phyloP scores from a whole-genome alignment of 2,888 invertebrate species.

The Deroplatys truncata region DNA sequence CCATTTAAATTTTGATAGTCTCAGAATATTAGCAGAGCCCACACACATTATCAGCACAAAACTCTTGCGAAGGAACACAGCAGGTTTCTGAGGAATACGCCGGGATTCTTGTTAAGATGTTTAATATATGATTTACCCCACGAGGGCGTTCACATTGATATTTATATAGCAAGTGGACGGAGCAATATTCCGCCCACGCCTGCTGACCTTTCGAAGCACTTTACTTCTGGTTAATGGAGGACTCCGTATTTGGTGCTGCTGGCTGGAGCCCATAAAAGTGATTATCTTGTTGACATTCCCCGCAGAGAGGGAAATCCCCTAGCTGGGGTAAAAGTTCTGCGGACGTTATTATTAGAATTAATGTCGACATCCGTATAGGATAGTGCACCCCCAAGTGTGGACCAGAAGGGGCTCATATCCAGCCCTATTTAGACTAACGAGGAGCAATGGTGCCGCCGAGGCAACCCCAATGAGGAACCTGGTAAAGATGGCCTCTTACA shows the following conservation, averaged over 20 bases:
- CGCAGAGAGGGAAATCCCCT: neutral
- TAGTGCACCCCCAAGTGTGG: neutral
- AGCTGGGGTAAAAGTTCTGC: neutral
- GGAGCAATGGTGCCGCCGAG: conserved; percentile 3
- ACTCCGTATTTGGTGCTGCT: neutral
- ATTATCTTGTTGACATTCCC: neutral
- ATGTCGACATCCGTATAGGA: neutral
- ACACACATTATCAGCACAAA: too few relatives aligned
- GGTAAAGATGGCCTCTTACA: neutral
- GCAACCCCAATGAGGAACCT: neutral
- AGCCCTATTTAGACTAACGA: neutral
- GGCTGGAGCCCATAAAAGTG: neutral
- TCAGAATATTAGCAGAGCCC: too few relatives aligned
- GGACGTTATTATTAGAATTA: neutral
- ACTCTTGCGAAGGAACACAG: too few relatives aligned
- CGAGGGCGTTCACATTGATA: neutral
- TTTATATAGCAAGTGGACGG: neutral
- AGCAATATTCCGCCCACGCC: neutral
- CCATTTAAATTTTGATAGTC: too few relatives aligned
- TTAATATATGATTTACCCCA: neutral
- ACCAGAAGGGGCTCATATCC: neutral
- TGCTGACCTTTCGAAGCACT: neutral
- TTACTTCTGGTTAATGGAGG: neutral
- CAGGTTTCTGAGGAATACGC: neutral
- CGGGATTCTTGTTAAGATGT: neutral